These are phyloP conservation scores for Antheraea yamamai DNA, from an alignment of 2,888 invertebrate species.

Conservation along the genomic window DNA sequence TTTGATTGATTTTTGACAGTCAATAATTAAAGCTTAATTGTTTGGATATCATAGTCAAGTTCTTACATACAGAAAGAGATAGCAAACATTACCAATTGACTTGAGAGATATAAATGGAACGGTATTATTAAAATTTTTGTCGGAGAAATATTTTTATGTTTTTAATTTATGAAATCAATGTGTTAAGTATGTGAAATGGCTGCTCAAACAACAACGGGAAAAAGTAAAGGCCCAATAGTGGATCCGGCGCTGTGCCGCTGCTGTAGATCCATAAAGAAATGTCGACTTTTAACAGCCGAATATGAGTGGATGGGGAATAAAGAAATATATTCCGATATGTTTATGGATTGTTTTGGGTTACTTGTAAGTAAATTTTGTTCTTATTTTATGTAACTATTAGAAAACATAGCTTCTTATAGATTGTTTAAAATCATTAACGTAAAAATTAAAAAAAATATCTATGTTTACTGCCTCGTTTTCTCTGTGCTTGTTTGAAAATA, in stretches of 20 bases:
- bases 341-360: constrained; percentile 74
- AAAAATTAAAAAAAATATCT: too few species aligned
- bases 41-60: background rate
- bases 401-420: background rate
- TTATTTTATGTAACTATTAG: background rate
- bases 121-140: background rate
- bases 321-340: constrained; percentile 72
- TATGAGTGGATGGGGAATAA: constrained; percentile 67
- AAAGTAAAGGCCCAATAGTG: constrained; percentile 61
- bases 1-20: background rate
- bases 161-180: background rate
- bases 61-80: background rate
- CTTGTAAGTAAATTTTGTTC: constrained; percentile 51
- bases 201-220: constrained; percentile 31
- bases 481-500: too few species aligned
- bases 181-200: constrained; percentile 38
- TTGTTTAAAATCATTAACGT: background rate
- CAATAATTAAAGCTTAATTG: background rate
- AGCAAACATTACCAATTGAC: background rate
- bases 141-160: background rate
- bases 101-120: background rate
- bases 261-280: constrained; percentile 72
- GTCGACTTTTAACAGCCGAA: constrained; percentile 62
- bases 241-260: constrained; percentile 71
- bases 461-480: too few species aligned